These are phyloP conservation scores for Scomber japonicus DNA, from an alignment of 2,113 vertebrate genomes.

Conservation along the genomic window DNA sequence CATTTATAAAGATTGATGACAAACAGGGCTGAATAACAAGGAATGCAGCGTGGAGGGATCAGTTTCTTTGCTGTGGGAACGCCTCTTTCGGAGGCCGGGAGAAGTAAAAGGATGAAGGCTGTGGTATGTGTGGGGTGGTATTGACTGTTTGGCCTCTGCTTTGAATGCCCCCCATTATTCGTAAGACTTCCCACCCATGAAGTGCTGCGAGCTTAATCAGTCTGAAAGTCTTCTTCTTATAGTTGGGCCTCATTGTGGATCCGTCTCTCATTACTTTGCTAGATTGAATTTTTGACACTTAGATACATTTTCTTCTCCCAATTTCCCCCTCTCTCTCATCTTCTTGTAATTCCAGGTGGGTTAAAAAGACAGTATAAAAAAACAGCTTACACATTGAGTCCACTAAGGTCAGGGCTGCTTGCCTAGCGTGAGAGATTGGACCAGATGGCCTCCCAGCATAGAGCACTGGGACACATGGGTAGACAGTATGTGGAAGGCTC, in stretches of 20 bases:
- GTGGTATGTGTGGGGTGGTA: constrained; percentile 62
- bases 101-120: constrained; percentile 55
- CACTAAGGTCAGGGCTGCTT: constrained; percentile 31
- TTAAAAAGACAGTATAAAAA: constrained; percentile 30
- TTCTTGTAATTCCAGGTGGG: background rate
- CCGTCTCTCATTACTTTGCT: background rate
- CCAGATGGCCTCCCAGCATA: constrained; percentile 77
- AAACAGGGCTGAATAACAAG: constrained; percentile 42
- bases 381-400: constrained; percentile 21
- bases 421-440: constrained; percentile 56
- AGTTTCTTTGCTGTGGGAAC: constrained; percentile 54
- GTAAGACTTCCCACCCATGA: constrained; percentile 54
- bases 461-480: constrained; percentile 46
- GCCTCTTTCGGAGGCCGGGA: constrained; percentile 43
- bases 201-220: constrained; percentile 61
- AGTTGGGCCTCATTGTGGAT: constrained; percentile 26
- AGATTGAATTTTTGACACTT: background rate
- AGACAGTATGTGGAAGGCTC: constrained; percentile 44
- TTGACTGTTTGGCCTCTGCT: constrained; percentile 70
- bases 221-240: constrained; percentile 52
- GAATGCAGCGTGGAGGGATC: constrained; percentile 58
- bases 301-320: background rate
- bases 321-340: background rate
- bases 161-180: constrained; percentile 74
- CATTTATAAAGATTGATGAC: constrained; percentile 46